These are phyloP conservation scores for Oscheius sp. DNA, from an alignment of 2,888 invertebrate genomes.

Conservation along the genomic window DNA sequence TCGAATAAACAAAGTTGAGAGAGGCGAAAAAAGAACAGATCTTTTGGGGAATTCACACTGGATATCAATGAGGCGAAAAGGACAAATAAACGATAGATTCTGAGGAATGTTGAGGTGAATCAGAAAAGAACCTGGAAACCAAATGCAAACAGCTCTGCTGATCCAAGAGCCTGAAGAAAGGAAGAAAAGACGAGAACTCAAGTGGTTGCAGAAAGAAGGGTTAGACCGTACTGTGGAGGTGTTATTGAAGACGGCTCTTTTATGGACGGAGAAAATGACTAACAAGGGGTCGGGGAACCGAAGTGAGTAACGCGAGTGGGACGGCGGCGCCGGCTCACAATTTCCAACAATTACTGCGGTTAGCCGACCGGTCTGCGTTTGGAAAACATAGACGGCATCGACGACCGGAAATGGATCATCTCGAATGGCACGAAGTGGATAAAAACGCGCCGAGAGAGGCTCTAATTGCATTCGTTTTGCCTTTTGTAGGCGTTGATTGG, in stretches of 20 bases:
- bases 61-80: too few relatives aligned
- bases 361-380: conserved; percentile 22
- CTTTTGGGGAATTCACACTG: too few relatives aligned
- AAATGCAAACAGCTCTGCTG: too few relatives aligned
- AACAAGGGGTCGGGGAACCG: background rate
- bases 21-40: too few relatives aligned
- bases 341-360: conserved; percentile 29
- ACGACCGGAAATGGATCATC: background rate
- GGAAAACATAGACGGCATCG: conserved; percentile 12
- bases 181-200: too few relatives aligned
- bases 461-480: background rate
- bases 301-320: background rate
- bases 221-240: background rate
- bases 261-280: conserved; percentile 1
- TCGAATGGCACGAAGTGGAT: background rate
- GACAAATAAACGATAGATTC: too few relatives aligned
- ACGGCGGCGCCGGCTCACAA: conserved; percentile 23
- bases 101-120: too few relatives aligned
- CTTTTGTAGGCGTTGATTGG: background rate
- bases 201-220: background rate
- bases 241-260: background rate
- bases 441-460: background rate
- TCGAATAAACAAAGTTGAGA: background rate
- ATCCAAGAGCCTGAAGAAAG: background rate
- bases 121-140: too few relatives aligned